Evolutionary conservation across 1,140 invertebrate species (phyloP).

Genomic region (Daktulosphaira vitifoliae): DNA sequence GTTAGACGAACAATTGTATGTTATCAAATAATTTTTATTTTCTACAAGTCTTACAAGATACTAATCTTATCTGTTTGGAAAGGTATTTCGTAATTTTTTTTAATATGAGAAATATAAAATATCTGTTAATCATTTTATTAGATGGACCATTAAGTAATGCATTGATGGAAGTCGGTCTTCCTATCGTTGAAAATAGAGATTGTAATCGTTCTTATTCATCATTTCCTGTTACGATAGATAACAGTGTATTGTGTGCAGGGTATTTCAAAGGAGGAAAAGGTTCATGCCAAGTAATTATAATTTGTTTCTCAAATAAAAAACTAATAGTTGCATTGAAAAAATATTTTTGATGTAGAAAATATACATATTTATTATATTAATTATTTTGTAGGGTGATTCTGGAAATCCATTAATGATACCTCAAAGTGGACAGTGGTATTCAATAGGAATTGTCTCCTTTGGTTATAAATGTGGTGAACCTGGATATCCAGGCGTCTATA

Average conservation of each 20-base stretch:
- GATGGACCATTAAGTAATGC: slow-evolving; percentile 53
- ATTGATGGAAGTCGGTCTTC: slow-evolving; percentile 61
- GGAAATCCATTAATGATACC: slow-evolving; percentile 69
- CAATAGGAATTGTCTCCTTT: slow-evolving; percentile 60
- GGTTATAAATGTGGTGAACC: slow-evolving; percentile 61
- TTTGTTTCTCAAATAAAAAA: no score
- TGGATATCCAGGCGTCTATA: slow-evolving; percentile 71
- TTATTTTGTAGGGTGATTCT: slow-evolving; percentile 57
- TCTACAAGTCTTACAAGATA: no score
- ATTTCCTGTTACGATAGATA: slow-evolving; percentile 1
- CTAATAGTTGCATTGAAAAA: slow-evolving; percentile 19
- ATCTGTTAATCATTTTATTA: neutral
- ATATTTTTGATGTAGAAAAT: slow-evolving; percentile 35
- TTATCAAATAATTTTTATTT: no score
- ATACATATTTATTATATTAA: no score
- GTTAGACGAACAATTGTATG: no score
- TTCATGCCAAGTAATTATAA: slow-evolving; percentile 11
- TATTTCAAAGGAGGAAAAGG: slow-evolving; percentile 1
- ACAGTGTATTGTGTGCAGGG: slow-evolving; percentile 28
- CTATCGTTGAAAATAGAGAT: slow-evolving; percentile 52
- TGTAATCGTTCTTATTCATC: slow-evolving; percentile 45
- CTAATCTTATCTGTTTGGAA: no score
- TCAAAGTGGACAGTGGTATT: slow-evolving; percentile 62
- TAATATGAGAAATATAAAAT: no score
- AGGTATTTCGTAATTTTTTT: no score